Evolutionary conservation across 2,113 vertebrate species (phyloP), one percentile per base, ranked within the genome.

Genomic region (Macheiramphus alcinus): DNA sequence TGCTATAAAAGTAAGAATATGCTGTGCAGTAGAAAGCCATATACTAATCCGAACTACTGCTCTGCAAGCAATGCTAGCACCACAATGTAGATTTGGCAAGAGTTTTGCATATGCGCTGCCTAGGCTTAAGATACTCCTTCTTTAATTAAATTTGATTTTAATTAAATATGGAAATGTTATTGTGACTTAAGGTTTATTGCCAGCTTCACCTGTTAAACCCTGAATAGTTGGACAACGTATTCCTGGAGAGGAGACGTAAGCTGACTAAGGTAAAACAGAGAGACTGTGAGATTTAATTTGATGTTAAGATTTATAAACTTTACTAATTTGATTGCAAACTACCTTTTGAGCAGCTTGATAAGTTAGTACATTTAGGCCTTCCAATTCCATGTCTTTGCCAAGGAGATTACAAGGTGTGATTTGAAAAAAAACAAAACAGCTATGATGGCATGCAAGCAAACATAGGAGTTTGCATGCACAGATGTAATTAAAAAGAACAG

Each of bases 161-260:
- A 89, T 91, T 80, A 82, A 94, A 94, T 92, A 63, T 45, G 88
- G 62, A 90, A 90, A 90, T 90, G 76, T 96, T 96, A 90, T 90
- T 96, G 67, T 94, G 86, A 94, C 93, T 94, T 91, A 94, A 94
- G 80, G 84, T 91, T 80, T 92, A 90, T 94, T 94, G 82, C 86
- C 93, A 94, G 75, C 83, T 93, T 93, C 74, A 93, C 80, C 70
- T 93, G 84, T 95, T 92, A 86, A 91, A 88, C 52, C 73, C 80
- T 93, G 86, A 90, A 74, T 94, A 96, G 92, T 66, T 95, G 96
- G 90, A 94, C 90, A 85, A 20, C 36, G 29, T 95, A 94, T 95
- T 94, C 84, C 80, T 91, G 94, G 89, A 94, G 79, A 88, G 83
- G 84, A 95, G 92, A 82, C 42, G 13, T 94, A 81, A 94, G 50